Percentiles rank a stretch among this genome's conserved stretches.
Conservation (phyloP, 2,113 vertebrate species). For the Sphaerodactylus townsendi region DNA sequence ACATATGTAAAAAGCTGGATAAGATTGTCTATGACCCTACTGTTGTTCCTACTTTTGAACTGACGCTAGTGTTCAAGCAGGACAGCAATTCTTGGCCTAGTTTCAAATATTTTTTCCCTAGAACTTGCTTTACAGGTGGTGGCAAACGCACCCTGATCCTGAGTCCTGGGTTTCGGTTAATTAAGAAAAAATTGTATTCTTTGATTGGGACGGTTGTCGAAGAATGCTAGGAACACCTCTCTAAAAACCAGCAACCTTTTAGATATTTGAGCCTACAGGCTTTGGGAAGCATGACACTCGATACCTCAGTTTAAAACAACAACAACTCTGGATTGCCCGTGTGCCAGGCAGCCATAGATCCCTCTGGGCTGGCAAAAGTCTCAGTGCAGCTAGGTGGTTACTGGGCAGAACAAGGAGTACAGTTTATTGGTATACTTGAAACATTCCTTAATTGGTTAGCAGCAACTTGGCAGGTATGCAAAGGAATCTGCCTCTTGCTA, state of each 20-base stretch:
- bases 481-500: background rate
- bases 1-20: constrained; percentile 81
- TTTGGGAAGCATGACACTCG: background rate
- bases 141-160: constrained; percentile 79
- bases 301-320: background rate
- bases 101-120: constrained; percentile 81
- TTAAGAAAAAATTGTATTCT: constrained; percentile 87
- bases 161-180: constrained; percentile 83
- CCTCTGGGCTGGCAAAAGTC: constrained; percentile 1
- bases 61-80: constrained; percentile 88
- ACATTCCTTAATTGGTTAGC: constrained; percentile 1
- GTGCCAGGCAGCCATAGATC: background rate
- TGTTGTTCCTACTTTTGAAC: constrained; percentile 87
- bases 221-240: constrained; percentile 70
- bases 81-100: constrained; percentile 82
- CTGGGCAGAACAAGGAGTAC: background rate
- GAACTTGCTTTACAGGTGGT: constrained; percentile 77
- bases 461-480: background rate
- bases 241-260: background rate
- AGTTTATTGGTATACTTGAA: constrained; percentile 25
- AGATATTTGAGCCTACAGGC: background rate
- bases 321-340: background rate
- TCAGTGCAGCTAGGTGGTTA: background rate
- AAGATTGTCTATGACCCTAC: constrained; percentile 79
- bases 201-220: constrained; percentile 83